phyloP scores from a whole-genome alignment of 2,113 vertebrate genomes.

The Sterrhoptilus dennistouni region DNA sequence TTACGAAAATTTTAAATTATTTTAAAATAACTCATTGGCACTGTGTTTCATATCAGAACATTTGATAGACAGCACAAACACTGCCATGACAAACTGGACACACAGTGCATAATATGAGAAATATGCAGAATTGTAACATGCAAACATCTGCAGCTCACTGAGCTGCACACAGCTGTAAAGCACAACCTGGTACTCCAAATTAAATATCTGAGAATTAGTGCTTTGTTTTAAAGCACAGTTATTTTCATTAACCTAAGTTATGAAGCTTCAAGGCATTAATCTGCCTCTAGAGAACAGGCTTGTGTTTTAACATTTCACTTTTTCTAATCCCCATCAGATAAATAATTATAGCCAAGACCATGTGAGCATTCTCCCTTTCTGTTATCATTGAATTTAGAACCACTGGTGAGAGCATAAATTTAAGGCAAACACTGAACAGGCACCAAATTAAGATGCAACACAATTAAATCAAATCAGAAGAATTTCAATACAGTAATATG shows the following conservation, averaged over 20 bases:
- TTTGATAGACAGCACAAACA: not conserved
- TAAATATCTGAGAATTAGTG: not conserved
- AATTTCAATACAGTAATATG: not conserved
- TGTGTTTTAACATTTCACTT: not conserved
- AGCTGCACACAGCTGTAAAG: not conserved
- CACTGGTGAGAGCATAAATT: not conserved
- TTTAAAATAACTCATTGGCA: not conserved
- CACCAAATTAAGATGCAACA: not conserved
- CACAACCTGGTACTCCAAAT: not conserved
- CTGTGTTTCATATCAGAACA: not conserved
- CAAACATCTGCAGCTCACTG: not conserved
- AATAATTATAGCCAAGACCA: not conserved
- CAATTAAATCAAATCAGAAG: not conserved
- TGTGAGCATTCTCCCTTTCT: not conserved
- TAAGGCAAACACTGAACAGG: not conserved
- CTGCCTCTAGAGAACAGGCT: not conserved
- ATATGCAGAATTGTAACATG: not conserved
- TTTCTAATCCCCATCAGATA: not conserved
- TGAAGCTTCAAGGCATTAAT: not conserved
- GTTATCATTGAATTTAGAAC: not conserved
- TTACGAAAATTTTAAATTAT: not conserved
- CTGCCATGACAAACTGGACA: not conserved
- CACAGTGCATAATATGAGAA: not conserved
- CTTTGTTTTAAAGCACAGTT: not conserved
- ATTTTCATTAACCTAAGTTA: not conserved